Percentiles rank a stretch among this genome's conserved stretches.
Conservation (phyloP, 2,888 invertebrate genomes). For the Bombylius major region DNA sequence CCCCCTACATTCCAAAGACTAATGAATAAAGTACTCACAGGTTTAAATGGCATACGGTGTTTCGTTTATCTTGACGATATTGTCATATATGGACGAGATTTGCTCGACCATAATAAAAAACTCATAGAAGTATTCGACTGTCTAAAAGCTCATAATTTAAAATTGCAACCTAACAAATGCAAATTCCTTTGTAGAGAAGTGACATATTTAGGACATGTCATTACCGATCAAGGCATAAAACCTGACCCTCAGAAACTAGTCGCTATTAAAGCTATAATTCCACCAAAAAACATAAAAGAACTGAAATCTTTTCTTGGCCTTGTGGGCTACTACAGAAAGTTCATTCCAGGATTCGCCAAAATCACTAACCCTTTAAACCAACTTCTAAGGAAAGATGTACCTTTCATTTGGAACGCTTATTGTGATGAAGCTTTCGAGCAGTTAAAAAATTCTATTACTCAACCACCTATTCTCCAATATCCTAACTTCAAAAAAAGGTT, state of each 20-base stretch:
- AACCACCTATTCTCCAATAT: conserved; percentile 7
- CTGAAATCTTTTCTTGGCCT: not conserved
- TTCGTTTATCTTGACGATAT: conserved; percentile 21
- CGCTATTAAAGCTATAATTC: not conserved
- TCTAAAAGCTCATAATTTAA: conserved; percentile 13
- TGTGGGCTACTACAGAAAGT: not conserved
- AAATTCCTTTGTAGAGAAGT: conserved; percentile 16
- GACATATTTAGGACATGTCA: conserved; percentile 17
- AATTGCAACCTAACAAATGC: conserved; percentile 19
- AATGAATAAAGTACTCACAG: conserved; percentile 28
- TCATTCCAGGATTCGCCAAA: not conserved
- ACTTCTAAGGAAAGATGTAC: not conserved
- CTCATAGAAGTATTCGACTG: conserved; percentile 13
- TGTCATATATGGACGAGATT: conserved; percentile 16
- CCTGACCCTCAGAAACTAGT: conserved; percentile 10
- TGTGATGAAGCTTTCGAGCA: conserved; percentile 3
- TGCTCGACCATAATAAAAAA: conserved; percentile 14
- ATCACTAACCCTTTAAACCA: not conserved
- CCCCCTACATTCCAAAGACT: conserved; percentile 29
- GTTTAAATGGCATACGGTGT: conserved; percentile 19
- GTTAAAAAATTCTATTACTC: conserved; percentile 1
- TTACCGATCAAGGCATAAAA: too few species aligned
- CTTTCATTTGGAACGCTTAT: not conserved
- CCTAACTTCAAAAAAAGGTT: conserved; percentile 20
- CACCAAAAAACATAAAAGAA: not conserved